Base-by-base conservation (phyloP, 2,888 invertebrate species). In the Sinhomidia bicolor region DNA sequence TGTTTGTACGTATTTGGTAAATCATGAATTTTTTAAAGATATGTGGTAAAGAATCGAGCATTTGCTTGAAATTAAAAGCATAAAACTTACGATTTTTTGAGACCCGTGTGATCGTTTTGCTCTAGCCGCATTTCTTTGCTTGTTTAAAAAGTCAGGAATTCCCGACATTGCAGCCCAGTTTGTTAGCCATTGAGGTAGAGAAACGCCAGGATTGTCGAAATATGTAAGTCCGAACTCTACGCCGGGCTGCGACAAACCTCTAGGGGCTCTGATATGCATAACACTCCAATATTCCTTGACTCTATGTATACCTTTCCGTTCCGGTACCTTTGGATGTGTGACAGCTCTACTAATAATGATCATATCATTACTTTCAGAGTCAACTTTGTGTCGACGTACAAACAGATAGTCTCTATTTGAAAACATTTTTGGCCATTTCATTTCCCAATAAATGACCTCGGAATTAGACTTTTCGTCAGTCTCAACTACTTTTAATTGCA, bases 331-430 rank as follows among this genome's bases (percentile, higher is more conserved):
- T 0, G 96, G 96, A 93, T 97, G 97, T 47, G 95, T 94, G 26
- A 96, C 88, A 20, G 92, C 89, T 89, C 90, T 91, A 17, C 90
- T 97, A 76, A 96, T 94, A 80, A 96, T 95, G 51, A 96, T 94
- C 87, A 96, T 95, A 0, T 95, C 93, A 88, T 95, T 95, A 14
- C 94, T 94, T 0, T 94, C 93, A n/a, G 94, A 93, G 92, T 96
- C 95, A 23, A 95, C 91, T 47, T 92, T 82, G 88, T 95, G 96
- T 0, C 96, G 95, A 0, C 97, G 94, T 89, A 96, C 96, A 93
- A 96, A 98, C 0, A 98, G 97, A 93, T 98, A 98, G 93, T 98
- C 98, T 89, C 98, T 95, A 93, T 98, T 98, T 5, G 96, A 95
- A 93, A 98, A 98, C 91, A 98, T 94, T 92, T 95, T 96, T 91